Conservation (phyloP, 2,113 vertebrate species). For the Entelurus aequoreus region DNA sequence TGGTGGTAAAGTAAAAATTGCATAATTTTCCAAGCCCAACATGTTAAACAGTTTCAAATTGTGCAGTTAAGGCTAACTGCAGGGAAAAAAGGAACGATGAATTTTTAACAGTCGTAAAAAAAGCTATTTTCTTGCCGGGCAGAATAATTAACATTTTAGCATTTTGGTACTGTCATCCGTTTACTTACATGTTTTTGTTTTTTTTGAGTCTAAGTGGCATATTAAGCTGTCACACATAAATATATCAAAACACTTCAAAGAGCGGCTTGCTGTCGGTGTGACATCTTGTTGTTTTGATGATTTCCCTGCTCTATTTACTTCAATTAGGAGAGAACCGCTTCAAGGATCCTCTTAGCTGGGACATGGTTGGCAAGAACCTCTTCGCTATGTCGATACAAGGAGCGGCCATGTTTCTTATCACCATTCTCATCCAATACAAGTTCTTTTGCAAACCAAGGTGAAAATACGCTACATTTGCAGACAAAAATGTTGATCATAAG, state of each 20-base stretch:
- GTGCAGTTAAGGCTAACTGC: no score
- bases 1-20: no score
- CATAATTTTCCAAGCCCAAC: no score
- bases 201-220: slow-evolving; percentile 35
- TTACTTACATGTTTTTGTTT: slow-evolving; percentile 26
- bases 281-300: slow-evolving; percentile 27
- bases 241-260: slow-evolving; percentile 37
- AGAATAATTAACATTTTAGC: no score
- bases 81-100: no score
- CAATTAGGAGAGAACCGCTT: slow-evolving; percentile 89
- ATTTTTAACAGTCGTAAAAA: no score
- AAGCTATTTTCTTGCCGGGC: no score
- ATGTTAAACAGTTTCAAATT: no score
- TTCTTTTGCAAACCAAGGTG: slow-evolving; percentile 93
- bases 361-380: slow-evolving; percentile 91
- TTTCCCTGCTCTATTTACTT: not conserved
- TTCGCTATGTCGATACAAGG: slow-evolving; percentile 93
- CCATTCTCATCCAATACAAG: slow-evolving; percentile 91
- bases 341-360: slow-evolving; percentile 88
- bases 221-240: slow-evolving; percentile 30
- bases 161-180: no score
- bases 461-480: not conserved
- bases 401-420: slow-evolving; percentile 82
- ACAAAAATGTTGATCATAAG: not conserved
- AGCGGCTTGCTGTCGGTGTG: slow-evolving; percentile 11